These are phyloP conservation scores for Bothrops jararaca DNA, from an alignment of 2,113 vertebrate genomes.

Conservation along the genomic window DNA sequence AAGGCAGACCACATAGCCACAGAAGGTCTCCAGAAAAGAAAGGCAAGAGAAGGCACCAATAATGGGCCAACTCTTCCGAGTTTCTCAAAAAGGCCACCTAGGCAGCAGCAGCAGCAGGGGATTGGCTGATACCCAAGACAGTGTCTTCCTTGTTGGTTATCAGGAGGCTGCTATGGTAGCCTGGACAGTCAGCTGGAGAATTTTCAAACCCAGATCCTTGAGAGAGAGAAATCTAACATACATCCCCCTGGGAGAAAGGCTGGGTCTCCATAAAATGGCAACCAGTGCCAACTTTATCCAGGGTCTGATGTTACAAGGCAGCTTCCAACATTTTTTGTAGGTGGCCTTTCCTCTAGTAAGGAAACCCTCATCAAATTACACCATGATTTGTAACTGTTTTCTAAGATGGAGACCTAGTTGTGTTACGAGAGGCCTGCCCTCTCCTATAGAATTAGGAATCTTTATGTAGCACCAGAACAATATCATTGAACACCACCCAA, in stretches of 20 bases:
- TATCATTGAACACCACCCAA: too few relatives aligned
- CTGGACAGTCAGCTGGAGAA: background rate
- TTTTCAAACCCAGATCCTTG: background rate
- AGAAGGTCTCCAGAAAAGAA: background rate
- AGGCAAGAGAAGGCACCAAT: background rate
- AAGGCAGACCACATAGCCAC: background rate
- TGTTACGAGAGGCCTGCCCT: too few relatives aligned
- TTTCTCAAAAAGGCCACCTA: background rate
- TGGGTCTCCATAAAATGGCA: background rate
- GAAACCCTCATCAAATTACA: too few relatives aligned
- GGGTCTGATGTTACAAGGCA: too few relatives aligned
- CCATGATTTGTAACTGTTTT: too few relatives aligned
- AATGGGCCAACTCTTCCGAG: background rate
- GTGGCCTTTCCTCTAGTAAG: too few relatives aligned
- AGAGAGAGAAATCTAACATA: background rate
- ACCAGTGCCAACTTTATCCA: background rate
- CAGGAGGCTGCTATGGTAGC: background rate
- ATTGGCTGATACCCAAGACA: background rate
- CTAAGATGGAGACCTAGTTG: too few relatives aligned
- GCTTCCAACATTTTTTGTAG: too few relatives aligned
- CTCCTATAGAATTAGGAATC: too few relatives aligned
- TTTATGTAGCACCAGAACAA: too few relatives aligned
- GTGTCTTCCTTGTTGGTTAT: background rate
- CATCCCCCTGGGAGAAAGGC: background rate
- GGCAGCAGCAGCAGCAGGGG: background rate